Evolutionary conservation across 64 coral and sea anemone species (phyloP), one percentile per base, ranked within the genome.

Genomic region (Platygyra sinensis): DNA sequence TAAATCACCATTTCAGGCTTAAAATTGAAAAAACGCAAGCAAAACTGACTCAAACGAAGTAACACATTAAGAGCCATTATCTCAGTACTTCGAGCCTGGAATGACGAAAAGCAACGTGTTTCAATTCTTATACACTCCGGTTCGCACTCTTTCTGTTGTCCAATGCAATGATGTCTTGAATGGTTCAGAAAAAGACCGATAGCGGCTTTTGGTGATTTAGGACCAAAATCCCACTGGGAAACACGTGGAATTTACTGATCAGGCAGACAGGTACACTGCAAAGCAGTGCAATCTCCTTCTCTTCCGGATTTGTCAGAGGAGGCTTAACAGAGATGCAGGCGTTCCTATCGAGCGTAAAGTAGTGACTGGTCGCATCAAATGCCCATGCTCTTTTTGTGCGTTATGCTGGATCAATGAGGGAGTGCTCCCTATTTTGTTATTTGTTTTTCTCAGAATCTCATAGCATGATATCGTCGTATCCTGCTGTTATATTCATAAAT

Each of bases 351-450:
- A 22, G 60, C 0, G 36, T 50, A 28, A 8, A 85, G 11, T 10
- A n/a, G 13, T 72, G 4, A 85, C 39, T 22, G n/a, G 62, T 22
- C 62, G 51, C n/a, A 52, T 28, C 22, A 85, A 85, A 85, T 85
- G 38, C 81, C 63, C 63, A 72, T 85, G 62, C 81, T 71, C 33
- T 30, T 72, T 85, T 72, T 52, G 10, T 71, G 81, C 15, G 14
- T 85, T 80, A 61, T 80, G 52, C 62, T 61, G 78, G 65, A 69
- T 69, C 62, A 72, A 71, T 42, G 6, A 42, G 16, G 63, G 24
- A 71, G 38, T 85, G 36, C 22, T 22, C 20, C 13, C 54, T 61
- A 5, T 71, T 85, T 71, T 50, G 2, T 85, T 69, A 27, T 24
- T 69, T 29, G 36, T 63, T 39, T 27, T 32, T 69, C 6, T 39